These are phyloP conservation scores for Hylaeus volcanicus DNA, from an alignment of 1,140 invertebrate species.

Conservation along the genomic window DNA sequence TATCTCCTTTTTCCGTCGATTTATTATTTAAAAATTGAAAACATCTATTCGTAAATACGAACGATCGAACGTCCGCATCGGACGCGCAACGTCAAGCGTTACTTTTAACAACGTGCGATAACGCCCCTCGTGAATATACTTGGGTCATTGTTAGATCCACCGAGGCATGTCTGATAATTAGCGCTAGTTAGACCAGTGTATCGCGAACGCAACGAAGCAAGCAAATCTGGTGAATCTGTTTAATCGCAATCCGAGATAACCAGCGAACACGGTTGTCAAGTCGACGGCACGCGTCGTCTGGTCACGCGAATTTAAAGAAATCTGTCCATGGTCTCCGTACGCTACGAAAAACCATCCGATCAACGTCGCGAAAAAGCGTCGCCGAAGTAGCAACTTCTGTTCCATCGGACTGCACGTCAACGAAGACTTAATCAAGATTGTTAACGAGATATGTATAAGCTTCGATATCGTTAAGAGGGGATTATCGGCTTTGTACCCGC, in stretches of 20 bases:
- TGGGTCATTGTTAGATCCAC: conserved; percentile 20
- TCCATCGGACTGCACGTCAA: too few species aligned
- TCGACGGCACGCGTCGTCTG: not conserved
- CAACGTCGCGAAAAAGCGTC: too few species aligned
- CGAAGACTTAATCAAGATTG: too few species aligned
- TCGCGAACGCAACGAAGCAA: not conserved
- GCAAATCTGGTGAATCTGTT: conserved; percentile 16
- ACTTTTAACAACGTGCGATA: not conserved
- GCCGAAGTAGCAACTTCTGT: too few species aligned
- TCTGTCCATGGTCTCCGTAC: not conserved
- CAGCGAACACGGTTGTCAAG: conserved; percentile 7
- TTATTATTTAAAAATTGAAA: too few species aligned
- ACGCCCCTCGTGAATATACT: conserved; percentile 17
- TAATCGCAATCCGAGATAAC: not conserved
- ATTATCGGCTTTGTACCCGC: too few species aligned
- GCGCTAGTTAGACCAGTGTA: conserved; percentile 8
- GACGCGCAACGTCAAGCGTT: not conserved
- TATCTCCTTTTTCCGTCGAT: too few species aligned
- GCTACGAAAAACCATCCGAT: too few species aligned
- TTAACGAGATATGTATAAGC: too few species aligned
- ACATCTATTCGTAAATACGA: too few species aligned
- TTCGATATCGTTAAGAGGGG: too few species aligned
- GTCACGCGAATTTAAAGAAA: not conserved
- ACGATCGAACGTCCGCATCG: too few species aligned
- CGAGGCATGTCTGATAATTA: conserved; percentile 32